phyloP scores from a whole-genome alignment of 2,113 vertebrate species.

The Noctilio leporinus region DNA sequence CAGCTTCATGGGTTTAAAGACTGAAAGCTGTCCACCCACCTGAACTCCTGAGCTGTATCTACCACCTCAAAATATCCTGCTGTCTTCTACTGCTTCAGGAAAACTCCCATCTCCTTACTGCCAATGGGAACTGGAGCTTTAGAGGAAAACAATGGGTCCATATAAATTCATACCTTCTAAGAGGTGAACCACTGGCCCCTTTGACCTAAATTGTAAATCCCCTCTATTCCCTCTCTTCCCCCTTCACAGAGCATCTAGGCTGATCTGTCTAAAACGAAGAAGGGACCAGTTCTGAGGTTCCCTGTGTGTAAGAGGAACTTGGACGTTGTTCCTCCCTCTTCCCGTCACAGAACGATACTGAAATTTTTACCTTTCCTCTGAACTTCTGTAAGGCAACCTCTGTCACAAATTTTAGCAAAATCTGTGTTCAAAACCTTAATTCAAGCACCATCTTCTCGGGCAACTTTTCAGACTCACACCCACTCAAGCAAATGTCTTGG shows the following conservation, averaged over 20 bases:
- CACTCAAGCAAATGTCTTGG: background rate
- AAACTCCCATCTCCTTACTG: background rate
- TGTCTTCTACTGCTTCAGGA: background rate
- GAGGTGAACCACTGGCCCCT: background rate
- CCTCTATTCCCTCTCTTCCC: background rate
- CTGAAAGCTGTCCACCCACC: background rate
- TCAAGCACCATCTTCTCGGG: background rate
- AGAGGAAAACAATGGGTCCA: background rate
- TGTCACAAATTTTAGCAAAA: background rate
- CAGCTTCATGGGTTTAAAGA: background rate
- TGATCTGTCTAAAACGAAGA: background rate
- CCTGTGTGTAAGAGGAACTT: background rate
- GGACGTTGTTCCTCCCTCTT: background rate
- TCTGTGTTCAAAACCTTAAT: background rate
- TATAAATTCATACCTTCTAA: background rate
- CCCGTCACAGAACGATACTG: background rate
- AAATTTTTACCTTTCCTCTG: background rate
- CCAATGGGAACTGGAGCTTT: background rate
- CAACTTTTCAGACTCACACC: background rate
- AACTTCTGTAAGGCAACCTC: background rate
- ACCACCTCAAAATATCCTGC: background rate
- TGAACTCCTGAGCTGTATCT: background rate
- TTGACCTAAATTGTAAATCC: background rate
- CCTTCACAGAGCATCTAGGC: background rate
- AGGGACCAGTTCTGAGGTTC: background rate